Evolutionary conservation across 2,888 invertebrate species (phyloP).

Genomic region (Fissipunctia ypsillon): DNA sequence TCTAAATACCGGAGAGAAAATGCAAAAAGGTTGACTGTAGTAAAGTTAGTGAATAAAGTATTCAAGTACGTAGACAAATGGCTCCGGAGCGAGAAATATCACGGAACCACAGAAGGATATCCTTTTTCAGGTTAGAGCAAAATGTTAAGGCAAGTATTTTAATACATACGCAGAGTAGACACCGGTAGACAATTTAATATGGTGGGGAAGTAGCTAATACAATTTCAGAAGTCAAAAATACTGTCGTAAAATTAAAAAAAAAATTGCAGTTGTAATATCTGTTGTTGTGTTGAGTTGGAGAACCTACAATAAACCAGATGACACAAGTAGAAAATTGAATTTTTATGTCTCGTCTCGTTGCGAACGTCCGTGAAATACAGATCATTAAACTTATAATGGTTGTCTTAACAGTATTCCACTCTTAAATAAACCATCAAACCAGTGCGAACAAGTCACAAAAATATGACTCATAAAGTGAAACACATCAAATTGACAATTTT

Average conservation of each 20-base stretch:
- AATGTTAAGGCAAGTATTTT: constrained; percentile 50
- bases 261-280: not conserved
- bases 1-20: constrained; percentile 46
- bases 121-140: constrained; percentile 49
- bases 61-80: constrained; percentile 67
- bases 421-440: constrained; percentile 48
- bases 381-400: constrained; percentile 37
- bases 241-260: not conserved
- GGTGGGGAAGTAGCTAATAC: not conserved
- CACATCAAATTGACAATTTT: constrained; percentile 41
- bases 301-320: not conserved
- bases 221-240: not conserved
- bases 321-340: constrained; percentile 7
- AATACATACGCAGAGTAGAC: constrained; percentile 22
- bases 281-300: not conserved
- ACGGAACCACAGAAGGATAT: constrained; percentile 54
- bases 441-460: constrained; percentile 29
- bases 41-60: constrained; percentile 72
- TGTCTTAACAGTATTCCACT: constrained; percentile 24
- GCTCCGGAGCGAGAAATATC: constrained; percentile 65
- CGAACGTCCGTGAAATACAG: constrained; percentile 26
- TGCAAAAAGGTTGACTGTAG: constrained; percentile 64
- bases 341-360: constrained; percentile 7
- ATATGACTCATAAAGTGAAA: constrained; percentile 45
- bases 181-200: not conserved